Evolutionary conservation across 2,113 vertebrate genomes (phyloP).

Genomic region (Carettochelys insculpta): DNA sequence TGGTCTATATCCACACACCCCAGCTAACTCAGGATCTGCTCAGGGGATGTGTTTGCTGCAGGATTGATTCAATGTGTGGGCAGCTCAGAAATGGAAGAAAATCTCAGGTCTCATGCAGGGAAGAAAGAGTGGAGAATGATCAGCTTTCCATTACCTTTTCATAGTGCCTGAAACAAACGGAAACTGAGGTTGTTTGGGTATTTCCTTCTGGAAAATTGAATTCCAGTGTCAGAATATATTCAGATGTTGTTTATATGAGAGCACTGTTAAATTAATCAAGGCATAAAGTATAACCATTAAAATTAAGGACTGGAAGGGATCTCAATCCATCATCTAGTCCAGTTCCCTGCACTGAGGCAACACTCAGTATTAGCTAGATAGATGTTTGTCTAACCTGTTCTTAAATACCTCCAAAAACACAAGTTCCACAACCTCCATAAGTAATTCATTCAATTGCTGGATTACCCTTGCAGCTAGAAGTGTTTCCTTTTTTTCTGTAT

Average conservation of each 20-base stretch:
- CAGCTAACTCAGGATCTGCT: not conserved
- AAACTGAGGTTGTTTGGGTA: not conserved
- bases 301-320: too few relatives aligned
- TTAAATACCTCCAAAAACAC: too few relatives aligned
- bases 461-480: too few relatives aligned
- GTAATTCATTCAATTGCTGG: too few relatives aligned
- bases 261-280: not conserved
- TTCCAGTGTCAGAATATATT: not conserved
- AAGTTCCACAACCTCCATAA: too few relatives aligned
- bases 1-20: not conserved
- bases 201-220: not conserved
- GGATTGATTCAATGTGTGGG: not conserved
- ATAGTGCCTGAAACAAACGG: not conserved
- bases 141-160: not conserved
- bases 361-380: too few relatives aligned
- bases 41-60: not conserved
- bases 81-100: not conserved
- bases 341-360: too few relatives aligned
- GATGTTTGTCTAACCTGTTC: too few relatives aligned
- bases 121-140: not conserved
- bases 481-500: too few relatives aligned
- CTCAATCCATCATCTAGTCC: too few relatives aligned
- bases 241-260: not conserved
- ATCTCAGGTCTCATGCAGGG: not conserved
- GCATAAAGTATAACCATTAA: not conserved